Evolutionary conservation across 2,888 invertebrate genomes (phyloP).

Genomic region (Eledona agricola): DNA sequence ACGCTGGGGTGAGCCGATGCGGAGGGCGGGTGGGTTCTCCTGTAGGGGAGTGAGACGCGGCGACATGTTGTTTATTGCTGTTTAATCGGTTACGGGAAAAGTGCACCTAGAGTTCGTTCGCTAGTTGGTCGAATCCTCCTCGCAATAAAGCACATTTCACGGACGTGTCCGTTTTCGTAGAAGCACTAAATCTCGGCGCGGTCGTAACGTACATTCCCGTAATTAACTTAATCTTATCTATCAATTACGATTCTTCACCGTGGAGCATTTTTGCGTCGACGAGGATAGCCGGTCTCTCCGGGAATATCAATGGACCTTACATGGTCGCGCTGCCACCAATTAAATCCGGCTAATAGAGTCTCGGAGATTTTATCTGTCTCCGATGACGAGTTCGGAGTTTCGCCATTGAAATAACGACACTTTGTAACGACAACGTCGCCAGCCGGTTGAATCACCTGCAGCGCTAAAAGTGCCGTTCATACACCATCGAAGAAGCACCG

Average conservation of each 20-base stretch:
- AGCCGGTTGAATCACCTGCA: background rate
- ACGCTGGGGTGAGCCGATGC: conserved; percentile 29
- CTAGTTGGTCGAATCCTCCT: conserved; percentile 42
- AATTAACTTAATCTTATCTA: conserved; percentile 44
- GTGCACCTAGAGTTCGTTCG: conserved; percentile 6
- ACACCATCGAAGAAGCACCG: no score
- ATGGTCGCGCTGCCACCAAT: conserved; percentile 14
- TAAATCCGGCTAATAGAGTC: conserved; percentile 11
- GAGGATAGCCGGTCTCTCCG: conserved; percentile 8
- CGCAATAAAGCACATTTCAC: conserved; percentile 43
- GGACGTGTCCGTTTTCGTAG: conserved; percentile 36
- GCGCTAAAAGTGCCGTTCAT: no score
- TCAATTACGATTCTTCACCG: conserved; percentile 38
- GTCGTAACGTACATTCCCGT: conserved; percentile 36
- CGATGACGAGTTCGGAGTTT: conserved; percentile 10
- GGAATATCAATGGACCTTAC: conserved; percentile 18
- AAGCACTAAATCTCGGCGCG: conserved; percentile 41
- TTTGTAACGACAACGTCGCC: conserved; percentile 5
- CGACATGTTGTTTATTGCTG: conserved; percentile 19
- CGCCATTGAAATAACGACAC: conserved; percentile 6
- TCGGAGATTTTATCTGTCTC: conserved; percentile 19
- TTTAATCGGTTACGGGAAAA: conserved; percentile 9
- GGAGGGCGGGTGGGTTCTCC: conserved; percentile 10
- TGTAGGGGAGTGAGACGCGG: background rate
- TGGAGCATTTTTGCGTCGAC: conserved; percentile 13